A percentile compares a stretch with the other conserved stretches of the same genome.
phyloP scores from a whole-genome alignment of 2,797 vertebrate genomes.

The Trachurus trachurus region DNA sequence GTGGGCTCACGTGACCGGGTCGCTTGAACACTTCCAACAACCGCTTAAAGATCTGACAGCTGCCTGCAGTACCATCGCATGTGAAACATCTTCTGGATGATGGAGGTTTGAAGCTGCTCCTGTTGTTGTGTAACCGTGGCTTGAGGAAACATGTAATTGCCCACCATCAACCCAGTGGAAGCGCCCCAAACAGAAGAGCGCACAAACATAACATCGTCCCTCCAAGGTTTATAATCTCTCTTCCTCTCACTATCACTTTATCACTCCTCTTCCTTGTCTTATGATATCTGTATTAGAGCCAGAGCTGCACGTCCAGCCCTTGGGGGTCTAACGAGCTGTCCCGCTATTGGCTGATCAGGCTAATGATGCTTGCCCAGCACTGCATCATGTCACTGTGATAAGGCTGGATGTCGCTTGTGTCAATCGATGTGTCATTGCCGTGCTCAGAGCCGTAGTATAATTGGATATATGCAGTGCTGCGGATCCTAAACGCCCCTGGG shows the following conservation, averaged over 20 bases:
- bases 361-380: constrained; percentile 73
- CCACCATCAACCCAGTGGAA: constrained; percentile 23
- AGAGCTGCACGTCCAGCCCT: constrained; percentile 49
- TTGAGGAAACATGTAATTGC: constrained; percentile 35
- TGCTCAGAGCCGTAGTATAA: constrained; percentile 67
- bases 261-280: constrained; percentile 47
- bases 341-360: constrained; percentile 69
- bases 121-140: constrained; percentile 27
- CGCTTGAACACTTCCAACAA: constrained; percentile 14
- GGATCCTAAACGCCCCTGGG: constrained; percentile 56
- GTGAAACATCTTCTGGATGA: constrained; percentile 26
- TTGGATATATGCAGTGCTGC: constrained; percentile 65
- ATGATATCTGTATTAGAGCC: constrained; percentile 64
- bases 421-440: constrained; percentile 75
- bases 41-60: constrained; percentile 25
- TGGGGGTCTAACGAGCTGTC: constrained; percentile 46
- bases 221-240: constrained; percentile 41
- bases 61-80: constrained; percentile 20
- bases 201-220: constrained; percentile 41
- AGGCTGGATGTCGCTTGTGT: constrained; percentile 70
- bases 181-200: constrained; percentile 22
- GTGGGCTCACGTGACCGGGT: constrained; percentile 22
- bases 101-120: constrained; percentile 8
- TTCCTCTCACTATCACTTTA: constrained; percentile 36
- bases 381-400: constrained; percentile 74